Conservation (phyloP, 2,797 vertebrate genomes). For the Miichthys miiuy region DNA sequence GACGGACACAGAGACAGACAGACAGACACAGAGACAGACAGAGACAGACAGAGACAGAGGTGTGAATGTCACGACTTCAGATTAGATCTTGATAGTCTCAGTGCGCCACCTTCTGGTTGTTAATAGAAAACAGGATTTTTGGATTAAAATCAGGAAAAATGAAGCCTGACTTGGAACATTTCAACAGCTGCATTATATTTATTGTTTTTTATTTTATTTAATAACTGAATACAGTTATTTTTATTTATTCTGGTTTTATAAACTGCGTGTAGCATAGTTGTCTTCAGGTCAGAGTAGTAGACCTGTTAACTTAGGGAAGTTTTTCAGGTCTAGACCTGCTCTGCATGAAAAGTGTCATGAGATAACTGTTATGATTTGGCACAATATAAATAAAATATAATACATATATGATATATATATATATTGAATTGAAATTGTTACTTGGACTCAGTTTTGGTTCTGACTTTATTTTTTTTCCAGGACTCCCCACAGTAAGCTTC, state of each 20-base stretch:
- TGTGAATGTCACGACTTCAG: not conserved
- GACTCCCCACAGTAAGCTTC: not conserved
- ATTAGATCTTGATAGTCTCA: not conserved
- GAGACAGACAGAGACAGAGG: not conserved
- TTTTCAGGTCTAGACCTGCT: too few relatives aligned
- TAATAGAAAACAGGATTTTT: too few relatives aligned
- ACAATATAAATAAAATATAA: too few relatives aligned
- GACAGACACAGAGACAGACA: too few relatives aligned
- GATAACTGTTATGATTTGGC: too few relatives aligned
- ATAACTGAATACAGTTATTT: not conserved
- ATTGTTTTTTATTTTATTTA: not conserved
- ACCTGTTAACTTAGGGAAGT: not conserved
- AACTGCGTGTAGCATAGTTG: not conserved
- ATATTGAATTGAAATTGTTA: too few relatives aligned
- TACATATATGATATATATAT: too few relatives aligned
- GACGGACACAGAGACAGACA: too few relatives aligned
- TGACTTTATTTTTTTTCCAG: too few relatives aligned
- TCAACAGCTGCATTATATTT: not conserved
- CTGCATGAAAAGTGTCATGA: too few relatives aligned
- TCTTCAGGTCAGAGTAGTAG: not conserved
- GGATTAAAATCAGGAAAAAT: not conserved
- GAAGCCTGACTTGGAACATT: not conserved
- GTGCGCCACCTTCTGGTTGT: constrained; percentile 41
- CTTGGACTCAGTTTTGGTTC: too few relatives aligned
- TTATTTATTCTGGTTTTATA: too few relatives aligned